Evolutionary conservation across 2,113 vertebrate species (phyloP).

Genomic region (Nibea coibor): DNA sequence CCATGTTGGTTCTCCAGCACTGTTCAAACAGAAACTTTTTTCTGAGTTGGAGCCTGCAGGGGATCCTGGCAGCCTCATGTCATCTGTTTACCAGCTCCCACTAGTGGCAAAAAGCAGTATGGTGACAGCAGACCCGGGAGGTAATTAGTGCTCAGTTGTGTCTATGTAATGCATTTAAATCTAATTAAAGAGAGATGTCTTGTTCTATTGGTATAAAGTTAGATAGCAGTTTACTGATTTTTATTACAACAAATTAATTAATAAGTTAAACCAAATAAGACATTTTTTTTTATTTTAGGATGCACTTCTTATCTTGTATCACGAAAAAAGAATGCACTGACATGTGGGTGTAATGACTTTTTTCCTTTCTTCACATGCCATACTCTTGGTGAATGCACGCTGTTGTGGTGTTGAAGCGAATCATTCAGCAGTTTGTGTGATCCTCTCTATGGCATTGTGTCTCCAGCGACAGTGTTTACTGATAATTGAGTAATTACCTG

Average conservation of each 20-base stretch:
- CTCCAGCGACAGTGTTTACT: slow-evolving; percentile 76
- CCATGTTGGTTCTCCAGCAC: slow-evolving; percentile 67
- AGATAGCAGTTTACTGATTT: not conserved
- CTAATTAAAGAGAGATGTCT: not conserved
- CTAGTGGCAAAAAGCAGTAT: slow-evolving; percentile 75
- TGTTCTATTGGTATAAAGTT: not conserved
- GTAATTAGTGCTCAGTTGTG: not conserved
- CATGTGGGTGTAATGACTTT: slow-evolving; percentile 48
- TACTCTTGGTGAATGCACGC: slow-evolving; percentile 41
- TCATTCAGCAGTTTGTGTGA: slow-evolving; percentile 61
- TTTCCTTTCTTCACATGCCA: slow-evolving; percentile 15
- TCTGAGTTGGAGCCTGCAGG: slow-evolving; percentile 33
- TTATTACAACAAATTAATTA: not conserved
- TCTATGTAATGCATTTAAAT: not conserved
- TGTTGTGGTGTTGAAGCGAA: slow-evolving; percentile 57
- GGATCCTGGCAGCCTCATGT: slow-evolving; percentile 13
- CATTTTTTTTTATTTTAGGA: not conserved
- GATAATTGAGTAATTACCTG: slow-evolving; percentile 83
- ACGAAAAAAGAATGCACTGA: slow-evolving; percentile 16
- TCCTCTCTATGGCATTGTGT: slow-evolving; percentile 68
- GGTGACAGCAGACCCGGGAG: not conserved
- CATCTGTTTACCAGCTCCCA: slow-evolving; percentile 78
- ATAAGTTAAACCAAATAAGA: not conserved
- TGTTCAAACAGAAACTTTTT: slow-evolving; percentile 72
- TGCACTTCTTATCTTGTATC: not conserved